phyloP scores from a whole-genome alignment of 2,888 invertebrate genomes.

The Perdita meconis region DNA sequence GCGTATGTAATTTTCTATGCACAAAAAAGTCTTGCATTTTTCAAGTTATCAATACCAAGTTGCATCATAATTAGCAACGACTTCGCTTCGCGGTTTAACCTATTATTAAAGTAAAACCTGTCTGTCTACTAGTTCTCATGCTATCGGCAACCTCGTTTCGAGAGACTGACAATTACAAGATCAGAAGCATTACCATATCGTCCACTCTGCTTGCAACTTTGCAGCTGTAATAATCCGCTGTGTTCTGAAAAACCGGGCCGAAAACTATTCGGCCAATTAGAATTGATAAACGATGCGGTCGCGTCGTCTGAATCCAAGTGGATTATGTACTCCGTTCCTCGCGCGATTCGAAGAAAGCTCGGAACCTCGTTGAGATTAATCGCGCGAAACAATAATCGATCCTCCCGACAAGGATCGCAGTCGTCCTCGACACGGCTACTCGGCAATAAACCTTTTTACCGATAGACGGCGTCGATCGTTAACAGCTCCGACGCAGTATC shows the following conservation, averaged over 20 bases:
- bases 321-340: background rate
- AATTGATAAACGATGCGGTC: background rate
- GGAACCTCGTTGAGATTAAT: constrained; percentile 16
- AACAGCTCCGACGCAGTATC: constrained; percentile 14
- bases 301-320: constrained; percentile 6
- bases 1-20: too few relatives aligned
- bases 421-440: constrained; percentile 43
- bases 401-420: constrained; percentile 36
- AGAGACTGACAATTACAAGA: too few relatives aligned
- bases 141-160: too few relatives aligned
- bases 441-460: constrained; percentile 31
- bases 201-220: too few relatives aligned
- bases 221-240: too few relatives aligned
- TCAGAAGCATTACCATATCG: too few relatives aligned
- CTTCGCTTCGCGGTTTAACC: too few relatives aligned
- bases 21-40: too few relatives aligned
- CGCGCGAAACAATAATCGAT: constrained; percentile 36
- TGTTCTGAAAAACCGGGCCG: background rate
- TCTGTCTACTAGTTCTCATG: too few relatives aligned
- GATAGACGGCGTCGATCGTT: constrained; percentile 23
- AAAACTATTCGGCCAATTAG: background rate
- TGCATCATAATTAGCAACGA: too few relatives aligned
- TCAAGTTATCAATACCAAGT: too few relatives aligned
- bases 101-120: too few relatives aligned
- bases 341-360: background rate